Percentiles rank a stretch among this genome's conserved stretches.
phyloP scores from a whole-genome alignment of 2,888 invertebrate genomes.

The Calameuta filiformis region DNA sequence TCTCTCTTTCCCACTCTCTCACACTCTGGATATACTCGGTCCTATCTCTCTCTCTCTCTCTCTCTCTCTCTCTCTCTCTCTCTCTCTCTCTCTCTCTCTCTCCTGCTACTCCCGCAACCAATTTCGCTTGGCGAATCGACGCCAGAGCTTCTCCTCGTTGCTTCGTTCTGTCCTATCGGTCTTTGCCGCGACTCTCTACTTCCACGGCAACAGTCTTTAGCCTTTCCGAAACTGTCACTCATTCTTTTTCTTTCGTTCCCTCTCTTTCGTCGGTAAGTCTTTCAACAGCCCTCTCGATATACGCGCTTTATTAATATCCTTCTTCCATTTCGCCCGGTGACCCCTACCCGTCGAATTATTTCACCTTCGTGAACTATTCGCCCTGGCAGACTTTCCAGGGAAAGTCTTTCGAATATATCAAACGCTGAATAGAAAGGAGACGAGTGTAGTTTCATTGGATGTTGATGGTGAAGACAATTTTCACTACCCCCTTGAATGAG shows the following conservation, averaged over 20 bases:
- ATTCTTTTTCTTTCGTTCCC: neutral
- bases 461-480: neutral
- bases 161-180: neutral
- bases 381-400: neutral
- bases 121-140: constrained; percentile 3
- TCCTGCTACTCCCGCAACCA: constrained; percentile 16
- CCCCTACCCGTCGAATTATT: neutral
- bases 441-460: neutral
- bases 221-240: neutral
- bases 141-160: neutral
- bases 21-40: constrained; percentile 10
- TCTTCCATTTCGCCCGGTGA: neutral
- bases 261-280: neutral
- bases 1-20: constrained; percentile 19
- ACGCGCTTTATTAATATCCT: constrained; percentile 1
- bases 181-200: neutral
- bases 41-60: constrained; percentile 15
- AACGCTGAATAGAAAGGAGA: neutral
- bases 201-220: neutral
- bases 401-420: neutral
- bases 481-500: neutral
- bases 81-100: constrained; percentile 12
- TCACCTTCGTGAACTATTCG: neutral
- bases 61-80: constrained; percentile 18
- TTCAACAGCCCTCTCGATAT: neutral